These are phyloP conservation scores for Eilema sororculum DNA, from an alignment of 2,888 invertebrate genomes.

Conservation along the genomic window DNA sequence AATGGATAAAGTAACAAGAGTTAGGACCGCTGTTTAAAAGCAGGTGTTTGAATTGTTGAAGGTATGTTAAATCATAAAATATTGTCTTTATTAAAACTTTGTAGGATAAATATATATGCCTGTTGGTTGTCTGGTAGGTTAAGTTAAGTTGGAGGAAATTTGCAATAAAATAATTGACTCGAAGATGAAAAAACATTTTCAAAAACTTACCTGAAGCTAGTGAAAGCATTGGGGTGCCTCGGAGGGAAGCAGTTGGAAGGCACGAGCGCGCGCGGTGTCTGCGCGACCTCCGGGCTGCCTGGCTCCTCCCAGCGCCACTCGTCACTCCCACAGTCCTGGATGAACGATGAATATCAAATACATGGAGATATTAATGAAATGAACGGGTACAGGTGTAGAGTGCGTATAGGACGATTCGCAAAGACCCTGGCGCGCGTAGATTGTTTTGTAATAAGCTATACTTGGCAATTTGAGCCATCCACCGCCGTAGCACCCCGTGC, in stretches of 20 bases:
- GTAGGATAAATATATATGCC: neutral
- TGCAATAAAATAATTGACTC: too few relatives aligned
- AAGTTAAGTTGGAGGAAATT: too few relatives aligned
- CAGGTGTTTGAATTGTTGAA: slow-evolving; percentile 9
- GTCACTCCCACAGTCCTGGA: slow-evolving; percentile 58
- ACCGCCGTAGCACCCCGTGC: too few relatives aligned
- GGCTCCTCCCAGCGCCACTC: slow-evolving; percentile 77
- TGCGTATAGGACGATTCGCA: too few relatives aligned
- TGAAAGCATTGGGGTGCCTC: slow-evolving; percentile 65
- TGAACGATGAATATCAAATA: neutral
- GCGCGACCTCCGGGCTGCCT: slow-evolving; percentile 77
- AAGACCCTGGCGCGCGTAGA: too few relatives aligned
- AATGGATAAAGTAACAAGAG: slow-evolving; percentile 13
- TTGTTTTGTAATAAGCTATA: too few relatives aligned
- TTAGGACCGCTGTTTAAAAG: slow-evolving; percentile 6
- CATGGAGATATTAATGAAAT: too few relatives aligned
- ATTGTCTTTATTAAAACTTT: neutral
- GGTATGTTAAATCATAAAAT: slow-evolving; percentile 1
- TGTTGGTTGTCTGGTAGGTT: neutral
- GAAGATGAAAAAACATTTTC: too few relatives aligned
- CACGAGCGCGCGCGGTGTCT: slow-evolving; percentile 75
- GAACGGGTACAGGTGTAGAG: too few relatives aligned
- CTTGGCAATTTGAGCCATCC: too few relatives aligned
- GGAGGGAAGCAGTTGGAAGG: slow-evolving; percentile 80
- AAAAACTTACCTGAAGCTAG: slow-evolving; percentile 76